Conservation (phyloP, 30 jellyfish, hydroid and myxozoan species). For the Cassiopea xamachana region DNA sequence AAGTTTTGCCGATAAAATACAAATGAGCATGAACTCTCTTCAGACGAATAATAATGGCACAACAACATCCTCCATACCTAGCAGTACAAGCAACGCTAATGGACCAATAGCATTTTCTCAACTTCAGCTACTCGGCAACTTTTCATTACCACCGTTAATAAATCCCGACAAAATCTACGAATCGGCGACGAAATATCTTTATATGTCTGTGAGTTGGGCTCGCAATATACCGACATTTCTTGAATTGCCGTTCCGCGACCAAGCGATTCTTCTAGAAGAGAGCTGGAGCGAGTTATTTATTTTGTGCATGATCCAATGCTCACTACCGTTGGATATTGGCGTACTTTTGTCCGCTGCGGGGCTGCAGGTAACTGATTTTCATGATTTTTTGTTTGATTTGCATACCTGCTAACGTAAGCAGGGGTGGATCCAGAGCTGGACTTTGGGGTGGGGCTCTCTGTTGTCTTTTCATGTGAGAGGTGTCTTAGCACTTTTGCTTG, state of each 20-base stretch:
- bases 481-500: no score
- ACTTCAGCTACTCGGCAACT: constrained; percentile 80
- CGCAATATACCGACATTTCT: constrained; percentile 97
- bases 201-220: constrained; percentile 99
- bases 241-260: constrained; percentile 98
- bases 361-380: constrained; percentile 73
- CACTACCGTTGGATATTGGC: constrained; percentile 95
- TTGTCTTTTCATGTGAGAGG: no score
- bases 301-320: constrained; percentile 96
- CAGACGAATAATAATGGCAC: constrained; percentile 51
- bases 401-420: no score
- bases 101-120: constrained; percentile 73
- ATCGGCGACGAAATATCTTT: constrained; percentile 92
- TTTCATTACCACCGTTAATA: constrained; percentile 84
- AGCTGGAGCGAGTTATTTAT: constrained; percentile 98
- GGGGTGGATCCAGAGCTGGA: no score
- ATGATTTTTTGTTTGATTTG: no score
- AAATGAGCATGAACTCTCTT: constrained; percentile 75
- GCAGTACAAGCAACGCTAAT: constrained; percentile 46
- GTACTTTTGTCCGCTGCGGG: constrained; percentile 97
- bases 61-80: constrained; percentile 32
- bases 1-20: constrained; percentile 70
- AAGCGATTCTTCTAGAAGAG: constrained; percentile 96
- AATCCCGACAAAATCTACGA: constrained; percentile 98
- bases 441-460: no score